Conservation (phyloP, 2,888 invertebrate species). For the Cephus nigrinus region DNA sequence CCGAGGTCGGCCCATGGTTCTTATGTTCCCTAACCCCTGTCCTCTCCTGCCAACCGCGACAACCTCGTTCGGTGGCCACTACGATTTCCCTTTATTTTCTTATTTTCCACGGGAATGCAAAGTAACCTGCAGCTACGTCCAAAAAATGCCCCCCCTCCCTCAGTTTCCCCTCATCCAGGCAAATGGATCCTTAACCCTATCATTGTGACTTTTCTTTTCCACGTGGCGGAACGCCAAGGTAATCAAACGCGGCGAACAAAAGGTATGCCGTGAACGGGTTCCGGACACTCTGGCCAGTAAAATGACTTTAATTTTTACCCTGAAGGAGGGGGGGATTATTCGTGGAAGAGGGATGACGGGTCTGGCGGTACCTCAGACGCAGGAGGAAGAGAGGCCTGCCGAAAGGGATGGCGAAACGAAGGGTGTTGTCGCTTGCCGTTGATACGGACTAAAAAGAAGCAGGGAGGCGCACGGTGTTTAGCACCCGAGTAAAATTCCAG, state of each 20-base stretch:
- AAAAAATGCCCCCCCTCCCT: background rate
- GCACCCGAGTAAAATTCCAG: slow-evolving; percentile 43
- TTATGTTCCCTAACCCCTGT: background rate
- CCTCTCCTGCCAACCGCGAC: background rate
- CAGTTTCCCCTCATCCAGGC: background rate
- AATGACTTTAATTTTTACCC: slow-evolving; percentile 1
- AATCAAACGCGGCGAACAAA: background rate
- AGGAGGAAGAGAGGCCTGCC: too few species aligned
- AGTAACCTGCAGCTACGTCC: background rate
- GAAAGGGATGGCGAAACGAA: background rate
- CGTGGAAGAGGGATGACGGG: background rate
- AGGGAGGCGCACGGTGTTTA: background rate
- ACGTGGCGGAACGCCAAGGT: background rate
- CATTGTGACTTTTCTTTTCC: background rate
- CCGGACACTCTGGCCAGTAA: background rate
- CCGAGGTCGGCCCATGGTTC: background rate
- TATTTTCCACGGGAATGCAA: background rate
- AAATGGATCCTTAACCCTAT: background rate
- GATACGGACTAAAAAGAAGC: background rate
- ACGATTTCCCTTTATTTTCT: background rate
- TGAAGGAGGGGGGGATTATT: background rate
- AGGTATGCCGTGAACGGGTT: background rate
- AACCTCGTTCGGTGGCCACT: background rate
- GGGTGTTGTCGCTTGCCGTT: background rate
- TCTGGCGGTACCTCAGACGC: background rate